Percentiles rank a stretch among this genome's conserved stretches.
Evolutionary conservation across 1,140 invertebrate genomes (phyloP).

Genomic region (Cotesia vestalis): DNA sequence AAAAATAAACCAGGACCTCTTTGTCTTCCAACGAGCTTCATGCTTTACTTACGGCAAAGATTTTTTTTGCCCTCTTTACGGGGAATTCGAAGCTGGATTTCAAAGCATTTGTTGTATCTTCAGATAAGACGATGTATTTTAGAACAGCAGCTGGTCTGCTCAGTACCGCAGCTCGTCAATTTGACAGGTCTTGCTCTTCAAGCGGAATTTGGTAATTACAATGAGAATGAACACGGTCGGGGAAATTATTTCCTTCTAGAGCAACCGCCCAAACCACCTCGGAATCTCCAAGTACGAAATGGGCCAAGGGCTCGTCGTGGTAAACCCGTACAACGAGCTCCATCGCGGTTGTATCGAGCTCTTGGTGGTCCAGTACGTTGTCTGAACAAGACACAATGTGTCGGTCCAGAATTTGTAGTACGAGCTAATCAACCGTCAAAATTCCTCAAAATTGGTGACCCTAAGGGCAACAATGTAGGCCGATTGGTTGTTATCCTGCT

Average conservation of each 20-base stretch:
- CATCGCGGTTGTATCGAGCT: slow-evolving; percentile 74
- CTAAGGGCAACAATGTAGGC: slow-evolving; percentile 60
- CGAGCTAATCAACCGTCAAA: slow-evolving; percentile 73
- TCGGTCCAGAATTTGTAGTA: slow-evolving; percentile 79
- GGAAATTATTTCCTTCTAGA: slow-evolving; percentile 82
- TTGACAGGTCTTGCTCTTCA: slow-evolving; percentile 81
- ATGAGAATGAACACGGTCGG: slow-evolving; percentile 72
- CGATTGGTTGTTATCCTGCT: slow-evolving; percentile 76
- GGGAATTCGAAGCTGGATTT: slow-evolving; percentile 70
- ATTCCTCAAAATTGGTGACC: slow-evolving; percentile 67
- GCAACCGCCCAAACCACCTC: slow-evolving; percentile 67
- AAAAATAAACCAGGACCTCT: slow-evolving; percentile 60
- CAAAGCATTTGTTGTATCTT: slow-evolving; percentile 80
- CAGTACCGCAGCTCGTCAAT: slow-evolving; percentile 72
- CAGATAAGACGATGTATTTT: slow-evolving; percentile 81
- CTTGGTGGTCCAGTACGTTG: slow-evolving; percentile 61
- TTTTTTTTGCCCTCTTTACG: slow-evolving; percentile 78
- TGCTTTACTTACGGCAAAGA: slow-evolving; percentile 79
- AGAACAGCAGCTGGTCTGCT: slow-evolving; percentile 78
- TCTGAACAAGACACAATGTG: slow-evolving; percentile 66
- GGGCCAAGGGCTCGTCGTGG: slow-evolving; percentile 61
- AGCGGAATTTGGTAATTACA: slow-evolving; percentile 84
- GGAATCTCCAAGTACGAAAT: slow-evolving; percentile 53
- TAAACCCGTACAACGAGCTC: slow-evolving; percentile 76
- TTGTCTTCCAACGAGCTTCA: slow-evolving; percentile 66